Evolutionary conservation across 2,888 invertebrate species (phyloP).

Genomic region (Nomada hirtipes): DNA sequence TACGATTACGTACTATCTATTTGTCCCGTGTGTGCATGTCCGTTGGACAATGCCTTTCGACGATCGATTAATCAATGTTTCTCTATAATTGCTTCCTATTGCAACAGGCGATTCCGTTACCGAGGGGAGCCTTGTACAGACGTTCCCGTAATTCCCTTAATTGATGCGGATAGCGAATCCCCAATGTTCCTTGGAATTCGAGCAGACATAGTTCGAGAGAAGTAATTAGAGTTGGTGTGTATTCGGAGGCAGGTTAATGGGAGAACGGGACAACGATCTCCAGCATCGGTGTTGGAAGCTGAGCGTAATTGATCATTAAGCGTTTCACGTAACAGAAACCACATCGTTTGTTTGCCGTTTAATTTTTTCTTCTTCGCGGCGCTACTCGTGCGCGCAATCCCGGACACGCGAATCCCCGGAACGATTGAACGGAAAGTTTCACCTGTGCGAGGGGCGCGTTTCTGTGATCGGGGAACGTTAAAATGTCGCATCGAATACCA

Average conservation of each 20-base stretch:
- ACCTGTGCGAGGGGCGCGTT: neutral
- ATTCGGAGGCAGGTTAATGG: neutral
- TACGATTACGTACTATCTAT: neutral
- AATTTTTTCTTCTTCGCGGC: neutral
- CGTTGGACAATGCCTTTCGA: no score
- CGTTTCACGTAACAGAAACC: neutral
- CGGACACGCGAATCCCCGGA: neutral
- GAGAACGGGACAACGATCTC: neutral
- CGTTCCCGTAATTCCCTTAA: constrained; percentile 12
- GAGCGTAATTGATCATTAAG: constrained; percentile 4
- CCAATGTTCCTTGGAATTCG: neutral
- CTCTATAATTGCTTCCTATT: constrained; percentile 1
- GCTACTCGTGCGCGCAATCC: neutral
- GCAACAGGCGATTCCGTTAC: neutral
- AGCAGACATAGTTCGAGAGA: no score
- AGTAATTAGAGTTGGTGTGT: neutral
- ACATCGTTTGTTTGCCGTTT: neutral
- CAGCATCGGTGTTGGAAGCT: neutral
- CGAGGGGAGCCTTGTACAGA: neutral
- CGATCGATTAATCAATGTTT: neutral
- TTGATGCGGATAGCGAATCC: neutral
- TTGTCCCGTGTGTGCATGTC: no score
- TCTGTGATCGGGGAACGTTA: neutral
- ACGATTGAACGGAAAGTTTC: neutral
- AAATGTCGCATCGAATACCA: neutral